Evolutionary conservation across 2,797 vertebrate species (phyloP).

Genomic region (Astyanax mexicanus): DNA sequence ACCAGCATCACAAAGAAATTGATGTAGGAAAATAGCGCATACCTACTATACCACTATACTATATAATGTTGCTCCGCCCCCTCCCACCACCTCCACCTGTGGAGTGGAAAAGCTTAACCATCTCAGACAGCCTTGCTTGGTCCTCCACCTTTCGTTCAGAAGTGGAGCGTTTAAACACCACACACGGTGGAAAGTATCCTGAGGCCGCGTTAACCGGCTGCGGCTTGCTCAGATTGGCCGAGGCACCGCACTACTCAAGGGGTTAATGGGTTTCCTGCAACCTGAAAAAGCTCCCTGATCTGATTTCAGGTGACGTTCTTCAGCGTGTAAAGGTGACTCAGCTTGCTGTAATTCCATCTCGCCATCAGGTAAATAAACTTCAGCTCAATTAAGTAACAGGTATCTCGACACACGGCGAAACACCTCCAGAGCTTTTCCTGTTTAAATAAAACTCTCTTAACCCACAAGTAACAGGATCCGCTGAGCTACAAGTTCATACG

Average conservation of each 20-base stretch:
- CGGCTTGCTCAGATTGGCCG: neutral
- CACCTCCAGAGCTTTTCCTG: slow-evolving; percentile 36
- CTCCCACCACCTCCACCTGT: no score
- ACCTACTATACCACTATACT: no score
- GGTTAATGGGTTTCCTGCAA: neutral
- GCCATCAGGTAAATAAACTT: slow-evolving; percentile 62
- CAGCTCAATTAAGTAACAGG: slow-evolving; percentile 57
- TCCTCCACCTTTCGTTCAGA: no score
- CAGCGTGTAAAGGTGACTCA: slow-evolving; percentile 46
- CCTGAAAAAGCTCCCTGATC: slow-evolving; percentile 19
- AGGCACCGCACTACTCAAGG: neutral
- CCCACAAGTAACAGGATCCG: slow-evolving; percentile 49
- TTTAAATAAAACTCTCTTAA: slow-evolving; percentile 48
- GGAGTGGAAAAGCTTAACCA: no score
- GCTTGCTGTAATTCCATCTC: slow-evolving; percentile 66
- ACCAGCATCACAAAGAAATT: no score
- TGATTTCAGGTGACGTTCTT: slow-evolving; percentile 36
- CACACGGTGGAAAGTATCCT: no score
- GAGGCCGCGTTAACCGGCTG: no score
- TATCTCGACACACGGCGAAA: slow-evolving; percentile 48
- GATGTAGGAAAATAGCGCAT: no score
- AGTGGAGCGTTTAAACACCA: no score
- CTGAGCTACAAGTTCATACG: slow-evolving; percentile 40
- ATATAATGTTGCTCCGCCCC: no score
- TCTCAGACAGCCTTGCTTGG: no score